phyloP scores from a whole-genome alignment of 64 coral and sea anemone species.

The Catalaphyllia jardinei region DNA sequence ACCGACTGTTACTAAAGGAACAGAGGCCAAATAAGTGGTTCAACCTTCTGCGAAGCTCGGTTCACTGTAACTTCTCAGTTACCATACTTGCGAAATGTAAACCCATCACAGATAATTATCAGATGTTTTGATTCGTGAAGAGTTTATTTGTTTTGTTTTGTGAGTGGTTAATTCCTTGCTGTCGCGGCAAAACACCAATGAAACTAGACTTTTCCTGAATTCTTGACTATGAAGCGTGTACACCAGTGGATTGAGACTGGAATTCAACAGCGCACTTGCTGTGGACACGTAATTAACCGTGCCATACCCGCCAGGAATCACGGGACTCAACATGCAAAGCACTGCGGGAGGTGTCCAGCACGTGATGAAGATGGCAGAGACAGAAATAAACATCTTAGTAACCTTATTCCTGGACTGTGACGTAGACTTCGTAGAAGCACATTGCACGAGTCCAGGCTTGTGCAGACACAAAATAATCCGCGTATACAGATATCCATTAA shows the following conservation, averaged over 20 bases:
- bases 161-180: neutral
- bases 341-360: conserved; percentile 43
- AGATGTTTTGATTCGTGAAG: no score
- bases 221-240: conserved; percentile 58
- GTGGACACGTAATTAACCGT: neutral
- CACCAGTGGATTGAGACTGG: conserved; percentile 43
- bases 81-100: no score
- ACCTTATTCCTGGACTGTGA: conserved; percentile 13
- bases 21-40: no score
- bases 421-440: neutral
- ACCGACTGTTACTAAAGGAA: no score
- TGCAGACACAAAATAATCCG: conserved; percentile 26
- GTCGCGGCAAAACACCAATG: neutral
- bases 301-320: conserved; percentile 6
- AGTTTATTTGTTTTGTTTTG: no score
- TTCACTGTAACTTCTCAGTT: no score
- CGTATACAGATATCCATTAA: conserved; percentile 48
- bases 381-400: conserved; percentile 43
- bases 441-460: neutral
- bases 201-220: conserved; percentile 19
- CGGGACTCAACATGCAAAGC: conserved; percentile 6
- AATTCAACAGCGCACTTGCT: conserved; percentile 39
- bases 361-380: conserved; percentile 38
- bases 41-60: no score
- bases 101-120: no score